Evolutionary conservation across 1,140 invertebrate species (phyloP).

Genomic region (Tetragnatha versicolor): DNA sequence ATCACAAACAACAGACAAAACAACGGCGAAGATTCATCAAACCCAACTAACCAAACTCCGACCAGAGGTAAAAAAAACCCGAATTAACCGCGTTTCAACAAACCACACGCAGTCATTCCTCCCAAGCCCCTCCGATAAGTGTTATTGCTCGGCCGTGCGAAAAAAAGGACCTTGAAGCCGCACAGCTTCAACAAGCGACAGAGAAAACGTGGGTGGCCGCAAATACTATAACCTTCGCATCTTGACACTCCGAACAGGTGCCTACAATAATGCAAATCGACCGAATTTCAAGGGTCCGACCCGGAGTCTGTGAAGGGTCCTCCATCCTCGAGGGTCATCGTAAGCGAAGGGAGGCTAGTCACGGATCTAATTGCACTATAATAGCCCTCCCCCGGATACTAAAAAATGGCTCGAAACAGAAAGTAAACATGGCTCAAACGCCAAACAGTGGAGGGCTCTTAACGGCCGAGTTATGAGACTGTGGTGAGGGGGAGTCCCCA

Average conservation of each 20-base stretch:
- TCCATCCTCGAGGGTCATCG: constrained; percentile 38
- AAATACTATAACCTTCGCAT: constrained; percentile 43
- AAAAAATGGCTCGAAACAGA: constrained; percentile 13
- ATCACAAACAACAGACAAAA: too few relatives aligned
- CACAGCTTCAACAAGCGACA: background rate
- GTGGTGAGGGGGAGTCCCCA: too few relatives aligned
- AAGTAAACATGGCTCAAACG: constrained; percentile 13
- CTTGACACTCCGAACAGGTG: constrained; percentile 35
- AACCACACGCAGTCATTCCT: too few relatives aligned
- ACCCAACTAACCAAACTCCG: too few relatives aligned
- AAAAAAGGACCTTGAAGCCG: constrained; percentile 17
- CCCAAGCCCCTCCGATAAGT: background rate
- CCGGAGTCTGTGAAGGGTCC: constrained; percentile 18
- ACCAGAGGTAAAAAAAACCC: too few relatives aligned
- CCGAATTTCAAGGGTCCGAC: constrained; percentile 26
- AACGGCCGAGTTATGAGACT: too few relatives aligned
- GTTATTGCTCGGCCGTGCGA: background rate
- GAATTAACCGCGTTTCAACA: too few relatives aligned
- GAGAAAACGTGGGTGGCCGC: constrained; percentile 49
- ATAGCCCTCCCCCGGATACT: background rate
- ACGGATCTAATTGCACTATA: constrained; percentile 47
- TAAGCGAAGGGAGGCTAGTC: constrained; percentile 27
- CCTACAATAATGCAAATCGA: constrained; percentile 31
- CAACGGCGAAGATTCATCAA: too few relatives aligned
- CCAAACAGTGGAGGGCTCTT: background rate